These are phyloP conservation scores for Ceratitis capitata DNA, from an alignment of 1,140 invertebrate genomes.

Conservation along the genomic window DNA sequence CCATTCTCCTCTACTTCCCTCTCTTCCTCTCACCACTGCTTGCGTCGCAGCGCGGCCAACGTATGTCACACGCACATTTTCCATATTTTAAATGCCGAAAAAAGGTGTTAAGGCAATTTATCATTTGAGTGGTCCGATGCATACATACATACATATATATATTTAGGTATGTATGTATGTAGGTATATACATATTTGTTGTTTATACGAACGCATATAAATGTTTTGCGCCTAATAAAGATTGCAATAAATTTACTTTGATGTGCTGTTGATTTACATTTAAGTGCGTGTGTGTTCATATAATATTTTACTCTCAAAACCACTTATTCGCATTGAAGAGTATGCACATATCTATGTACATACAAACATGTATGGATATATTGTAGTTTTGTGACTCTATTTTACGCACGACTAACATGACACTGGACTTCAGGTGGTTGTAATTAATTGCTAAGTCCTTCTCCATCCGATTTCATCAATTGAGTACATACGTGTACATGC, in stretches of 20 bases:
- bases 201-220: not conserved
- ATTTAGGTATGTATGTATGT: not conserved
- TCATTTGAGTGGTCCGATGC: not conserved
- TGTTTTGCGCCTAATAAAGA: not conserved
- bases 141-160: not conserved
- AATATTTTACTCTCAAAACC: too few relatives aligned
- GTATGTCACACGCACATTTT: slow-evolving; percentile 33
- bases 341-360: too few relatives aligned
- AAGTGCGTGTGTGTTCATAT: not conserved
- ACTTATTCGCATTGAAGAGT: too few relatives aligned
- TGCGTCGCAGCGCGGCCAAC: not conserved
- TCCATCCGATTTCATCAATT: too few relatives aligned
- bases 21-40: not conserved
- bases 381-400: not conserved
- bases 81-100: not conserved
- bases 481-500: not conserved
- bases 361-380: too few relatives aligned
- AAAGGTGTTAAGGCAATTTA: slow-evolving; percentile 36
- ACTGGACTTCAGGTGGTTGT: not conserved
- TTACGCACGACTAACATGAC: not conserved
- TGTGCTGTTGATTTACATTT: not conserved
- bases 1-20: not conserved
- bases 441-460: too few relatives aligned
- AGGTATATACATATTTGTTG: not conserved
- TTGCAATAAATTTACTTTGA: not conserved